Evolutionary conservation across 2,888 invertebrate species (phyloP), one percentile per base, ranked within the genome.

Genomic region (Dexiosoma caninum): DNA sequence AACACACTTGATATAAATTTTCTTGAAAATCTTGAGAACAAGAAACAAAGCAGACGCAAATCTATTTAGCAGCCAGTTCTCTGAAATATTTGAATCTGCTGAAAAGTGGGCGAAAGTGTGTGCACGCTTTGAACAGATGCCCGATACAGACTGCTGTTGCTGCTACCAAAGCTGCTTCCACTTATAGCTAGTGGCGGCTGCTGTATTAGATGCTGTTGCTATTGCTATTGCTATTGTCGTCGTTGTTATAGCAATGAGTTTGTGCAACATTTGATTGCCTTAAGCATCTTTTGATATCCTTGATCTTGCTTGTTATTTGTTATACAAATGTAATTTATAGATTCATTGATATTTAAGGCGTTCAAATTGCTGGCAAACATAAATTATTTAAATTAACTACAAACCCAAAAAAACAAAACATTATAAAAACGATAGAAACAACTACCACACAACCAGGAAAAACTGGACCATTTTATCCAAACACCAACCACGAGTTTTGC

Each of bases 311-410:
- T 72, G 81, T 77, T 71, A 66, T 71, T 77, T 60, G 77, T 77
- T 67, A 62, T 69, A 69, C 57, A 51, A 83, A 79, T 76, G 69
- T 83, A 84, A 84, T 84, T 83, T 83, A 84, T 84, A 67, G 82
- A 81, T 82, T 83, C 83, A 83, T 74, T 83, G 83, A 84, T 83
- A 82, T 84, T 81, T 67, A 82, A 84, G 84, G 83, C 84, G 83
- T 83, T 84, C 57, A 74, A 77, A 81, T 51, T 72, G 53, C 72
- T 81, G 67, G 74, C 69, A 44, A 76, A 78, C 80, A 83, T 82
- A 83, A 83, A 83, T 82, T 83, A 82, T 77, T 72, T 66, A 57
- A 75, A 75, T 75, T 75, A 75, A 67, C 57, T 66, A 57, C 49
- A 66, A 75, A 59, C 21, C 57, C 37, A 49, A 57, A 70, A 64